phyloP scores from a whole-genome alignment of 2,113 vertebrate species.

The Apeltes quadracus region DNA sequence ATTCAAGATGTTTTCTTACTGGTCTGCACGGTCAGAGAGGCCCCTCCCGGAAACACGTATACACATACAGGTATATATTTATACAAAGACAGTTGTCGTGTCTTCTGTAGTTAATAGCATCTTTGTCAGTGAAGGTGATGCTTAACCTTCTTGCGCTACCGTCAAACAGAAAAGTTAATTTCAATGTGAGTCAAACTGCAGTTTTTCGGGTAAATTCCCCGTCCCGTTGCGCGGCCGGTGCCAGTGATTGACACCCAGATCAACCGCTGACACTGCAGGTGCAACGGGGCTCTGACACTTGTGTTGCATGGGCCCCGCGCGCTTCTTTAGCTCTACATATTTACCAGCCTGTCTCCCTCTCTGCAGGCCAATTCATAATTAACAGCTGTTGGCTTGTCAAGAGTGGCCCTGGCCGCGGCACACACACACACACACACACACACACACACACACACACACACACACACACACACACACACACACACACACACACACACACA shows the following conservation, averaged over 20 bases:
- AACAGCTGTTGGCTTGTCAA: slow-evolving; percentile 88
- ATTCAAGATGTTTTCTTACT: neutral
- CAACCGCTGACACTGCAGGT: slow-evolving; percentile 75
- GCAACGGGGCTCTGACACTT: slow-evolving; percentile 81
- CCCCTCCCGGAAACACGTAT: no score
- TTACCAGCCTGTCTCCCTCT: slow-evolving; percentile 83
- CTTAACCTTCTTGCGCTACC: slow-evolving; percentile 7
- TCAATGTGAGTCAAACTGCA: slow-evolving; percentile 60
- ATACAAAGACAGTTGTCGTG: no score
- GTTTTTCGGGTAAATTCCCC: slow-evolving; percentile 67
- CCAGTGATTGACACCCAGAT: slow-evolving; percentile 81
- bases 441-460: slow-evolving; percentile 69
- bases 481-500: no score
- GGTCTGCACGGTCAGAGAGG: no score
- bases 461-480: no score
- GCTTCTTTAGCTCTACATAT: slow-evolving; percentile 81
- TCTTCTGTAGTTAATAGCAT: neutral
- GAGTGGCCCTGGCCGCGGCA: slow-evolving; percentile 76
- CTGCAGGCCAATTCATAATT: slow-evolving; percentile 84
- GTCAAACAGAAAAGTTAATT: slow-evolving; percentile 55
- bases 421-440: no score
- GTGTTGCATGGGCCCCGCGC: slow-evolving; percentile 73
- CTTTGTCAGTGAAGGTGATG: neutral
- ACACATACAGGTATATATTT: no score
- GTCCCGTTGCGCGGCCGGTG: slow-evolving; percentile 62